These are phyloP conservation scores for Leuciscus waleckii DNA, from an alignment of 2,797 vertebrate genomes.

Conservation along the genomic window DNA sequence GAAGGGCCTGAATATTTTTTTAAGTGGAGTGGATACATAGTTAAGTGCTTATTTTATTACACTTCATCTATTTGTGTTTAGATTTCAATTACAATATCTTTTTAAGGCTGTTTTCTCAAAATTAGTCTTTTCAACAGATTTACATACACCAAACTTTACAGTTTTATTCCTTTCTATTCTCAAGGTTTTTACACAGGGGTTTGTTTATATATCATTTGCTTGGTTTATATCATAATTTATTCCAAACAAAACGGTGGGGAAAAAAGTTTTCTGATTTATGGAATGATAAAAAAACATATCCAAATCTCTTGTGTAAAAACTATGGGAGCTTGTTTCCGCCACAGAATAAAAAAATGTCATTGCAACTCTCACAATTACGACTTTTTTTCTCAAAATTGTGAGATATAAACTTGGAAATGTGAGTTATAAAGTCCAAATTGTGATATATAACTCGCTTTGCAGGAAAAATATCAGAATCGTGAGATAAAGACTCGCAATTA, in stretches of 20 bases:
- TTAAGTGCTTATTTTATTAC: not conserved
- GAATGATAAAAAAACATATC: not conserved
- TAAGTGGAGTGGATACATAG: not conserved
- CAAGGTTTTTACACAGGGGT: not conserved
- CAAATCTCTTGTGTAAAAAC: too few species aligned
- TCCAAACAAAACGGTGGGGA: not conserved
- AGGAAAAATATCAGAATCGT: not conserved
- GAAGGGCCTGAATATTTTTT: too few species aligned
- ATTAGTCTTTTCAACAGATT: not conserved
- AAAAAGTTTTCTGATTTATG: not conserved
- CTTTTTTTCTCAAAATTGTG: not conserved
- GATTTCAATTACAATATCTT: not conserved
- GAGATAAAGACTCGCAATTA: not conserved
- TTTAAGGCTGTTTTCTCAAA: not conserved
- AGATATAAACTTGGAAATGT: not conserved
- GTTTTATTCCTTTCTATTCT: not conserved
- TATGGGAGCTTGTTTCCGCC: not conserved
- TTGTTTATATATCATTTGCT: not conserved
- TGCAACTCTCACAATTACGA: not conserved
- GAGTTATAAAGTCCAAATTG: not conserved
- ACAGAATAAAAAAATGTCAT: not conserved
- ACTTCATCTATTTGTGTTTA: not conserved
- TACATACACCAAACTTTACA: not conserved
- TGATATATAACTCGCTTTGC: not conserved
- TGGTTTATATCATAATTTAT: not conserved